Evolutionary conservation across 2,797 vertebrate genomes (phyloP), one percentile per base, ranked within the genome.

Genomic region (Poeciliopsis presidionis): DNA sequence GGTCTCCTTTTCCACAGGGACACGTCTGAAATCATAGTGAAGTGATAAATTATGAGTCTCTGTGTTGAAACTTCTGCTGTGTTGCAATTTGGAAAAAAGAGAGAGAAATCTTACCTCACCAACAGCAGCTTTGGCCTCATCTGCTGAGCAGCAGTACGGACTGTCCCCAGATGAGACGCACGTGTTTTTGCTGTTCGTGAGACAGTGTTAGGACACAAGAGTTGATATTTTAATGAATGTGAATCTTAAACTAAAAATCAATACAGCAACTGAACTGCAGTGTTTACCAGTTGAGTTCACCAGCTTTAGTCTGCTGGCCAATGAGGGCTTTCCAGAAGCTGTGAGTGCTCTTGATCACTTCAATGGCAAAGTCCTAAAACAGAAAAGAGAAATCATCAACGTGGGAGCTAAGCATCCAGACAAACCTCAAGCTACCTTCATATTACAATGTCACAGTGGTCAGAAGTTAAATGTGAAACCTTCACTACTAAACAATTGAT

Each of bases 241-340:
- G 33, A 63, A 7, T 51, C 43, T 65, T 65, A 9, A 39, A 8
- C 61, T 20, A 20, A 22, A 22, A 39, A 9, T 30, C 39, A 46
- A 75, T 14, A 22, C 28, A 39, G 75, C 36, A 45, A 73, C 55
- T 73, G 4, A 51, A n/a, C 12, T 22, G 45, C 18, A 22, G 39
- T 5, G 78, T 94, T 93, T 92, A 99, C 98, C 98, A 99, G 91
- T 93, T 96, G 73, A 99, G 96, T 88, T 95, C 97, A 81, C 96
- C 97, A 72, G 95, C 93, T 0, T 90, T 92, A 1, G 93, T 81
- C 81, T 96, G 87, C 86, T 98, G 96, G 6, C 91, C 95, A 84
- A 99, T 87, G 28, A 99, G 95, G 59, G 93, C 95, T 91, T 96
- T 97, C 98, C 98, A 99, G 87, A 96, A 96, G 18, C 90, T 92